Evolutionary conservation across 2,888 invertebrate genomes (phyloP), one percentile per base, ranked within the genome.

Genomic region (Cylindroiulus punctatus): DNA sequence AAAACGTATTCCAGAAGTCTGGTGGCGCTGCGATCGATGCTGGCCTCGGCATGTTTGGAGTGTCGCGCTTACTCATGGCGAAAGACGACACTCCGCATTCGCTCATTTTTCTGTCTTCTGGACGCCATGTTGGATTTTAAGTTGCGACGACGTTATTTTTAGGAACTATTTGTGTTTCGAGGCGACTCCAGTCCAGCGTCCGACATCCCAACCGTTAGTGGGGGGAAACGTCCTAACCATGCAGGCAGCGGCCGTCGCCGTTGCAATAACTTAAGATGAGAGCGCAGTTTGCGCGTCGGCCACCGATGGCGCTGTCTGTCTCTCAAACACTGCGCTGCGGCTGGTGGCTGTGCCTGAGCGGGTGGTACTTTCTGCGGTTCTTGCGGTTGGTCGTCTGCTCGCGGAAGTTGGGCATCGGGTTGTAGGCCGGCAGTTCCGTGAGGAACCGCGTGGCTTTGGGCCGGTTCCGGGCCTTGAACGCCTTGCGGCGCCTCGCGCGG

Each of bases 391-490:
- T n/a, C 52, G 7, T n/a, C 1, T 52, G n/a, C 52, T 52, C 52
- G n/a, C 52, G 52, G n/a, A 52, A 52, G 52, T 52, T 52, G 52
- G 32, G 84, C 19, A 12, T 22, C 0, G 44, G 85, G 44, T 81
- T 65, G 22, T 42, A 81, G 85, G 32, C 76, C 0, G 85, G 85
- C 4, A 76, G 12, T 14, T 81, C 86, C n/a, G 88, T 88, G 17
- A 89, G 86, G 86, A 90, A 89, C 44, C 89, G 89, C n/a, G 89
- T 87, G 52, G 87, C 89, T 87, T 89, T 89, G 85, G 89, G 88
- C 26, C 89, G 84, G 86, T 88, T 88, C 83, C 89, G 87, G 26
- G 90, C 88, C 32, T 88, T 88, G 19, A 87, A 85, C n/a, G 90
- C 90, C n/a, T 52, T 52, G 52, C 52, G 52, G 22, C 88, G 87